These are phyloP conservation scores for Coregonus sp. DNA, from an alignment of 2,797 vertebrate species.

Conservation along the genomic window DNA sequence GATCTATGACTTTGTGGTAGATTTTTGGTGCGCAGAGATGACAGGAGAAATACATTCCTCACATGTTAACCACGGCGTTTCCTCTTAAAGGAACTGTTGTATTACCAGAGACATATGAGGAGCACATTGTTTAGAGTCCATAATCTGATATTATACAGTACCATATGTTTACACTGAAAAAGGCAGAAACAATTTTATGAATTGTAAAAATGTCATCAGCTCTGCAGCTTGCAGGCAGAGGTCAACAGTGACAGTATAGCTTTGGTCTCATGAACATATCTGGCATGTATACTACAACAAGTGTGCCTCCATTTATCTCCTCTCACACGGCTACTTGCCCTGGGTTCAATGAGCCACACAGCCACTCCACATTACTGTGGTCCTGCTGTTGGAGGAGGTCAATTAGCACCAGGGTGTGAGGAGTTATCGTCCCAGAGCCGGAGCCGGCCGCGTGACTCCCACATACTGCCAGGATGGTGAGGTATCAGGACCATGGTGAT, in stretches of 20 bases:
- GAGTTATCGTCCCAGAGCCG: neutral
- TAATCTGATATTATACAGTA: neutral
- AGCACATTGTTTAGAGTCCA: neutral
- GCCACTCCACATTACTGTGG: slow-evolving; percentile 1
- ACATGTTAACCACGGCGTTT: neutral
- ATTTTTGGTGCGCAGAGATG: neutral
- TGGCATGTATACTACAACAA: neutral
- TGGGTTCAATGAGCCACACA: slow-evolving; percentile 2
- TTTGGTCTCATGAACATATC: neutral
- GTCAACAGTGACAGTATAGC: neutral
- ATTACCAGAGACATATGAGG: neutral
- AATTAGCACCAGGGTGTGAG: slow-evolving; percentile 20
- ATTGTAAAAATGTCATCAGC: neutral
- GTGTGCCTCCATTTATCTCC: neutral
- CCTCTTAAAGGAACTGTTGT: neutral
- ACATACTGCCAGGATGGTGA: neutral
- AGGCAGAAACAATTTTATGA: neutral
- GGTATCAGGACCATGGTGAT: neutral
- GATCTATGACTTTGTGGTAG: neutral
- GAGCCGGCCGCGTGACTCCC: slow-evolving; percentile 5
- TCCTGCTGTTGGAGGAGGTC: neutral
- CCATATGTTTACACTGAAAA: neutral
- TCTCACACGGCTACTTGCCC: neutral
- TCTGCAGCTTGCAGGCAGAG: neutral
- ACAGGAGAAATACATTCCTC: neutral